Evolutionary conservation across 2,888 invertebrate species (phyloP).

Genomic region (Drosophila meridiana): DNA sequence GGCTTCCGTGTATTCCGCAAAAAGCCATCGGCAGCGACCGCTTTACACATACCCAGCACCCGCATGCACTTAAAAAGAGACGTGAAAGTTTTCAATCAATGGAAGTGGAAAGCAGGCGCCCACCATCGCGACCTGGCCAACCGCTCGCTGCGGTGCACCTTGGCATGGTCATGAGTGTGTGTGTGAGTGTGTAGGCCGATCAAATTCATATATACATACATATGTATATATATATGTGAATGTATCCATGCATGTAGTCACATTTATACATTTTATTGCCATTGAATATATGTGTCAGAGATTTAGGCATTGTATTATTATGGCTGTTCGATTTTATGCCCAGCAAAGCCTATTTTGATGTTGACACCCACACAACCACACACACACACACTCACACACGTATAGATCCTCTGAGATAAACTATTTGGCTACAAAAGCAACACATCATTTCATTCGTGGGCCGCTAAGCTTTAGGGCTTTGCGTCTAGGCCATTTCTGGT

Average conservation of each 20-base stretch:
- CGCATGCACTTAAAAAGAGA: conserved; percentile 74
- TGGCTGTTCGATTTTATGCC: conserved; percentile 56
- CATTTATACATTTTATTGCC: conserved; percentile 60
- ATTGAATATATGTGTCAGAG: conserved; percentile 72
- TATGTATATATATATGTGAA: not conserved
- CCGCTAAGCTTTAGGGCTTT: conserved; percentile 45
- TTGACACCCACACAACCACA: conserved; percentile 54
- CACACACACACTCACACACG: not conserved
- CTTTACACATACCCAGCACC: conserved; percentile 60
- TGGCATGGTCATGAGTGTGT: conserved; percentile 37
- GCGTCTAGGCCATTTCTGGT: conserved; percentile 41
- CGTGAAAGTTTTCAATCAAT: conserved; percentile 71
- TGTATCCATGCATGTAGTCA: conserved; percentile 9
- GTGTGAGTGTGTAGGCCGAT: conserved; percentile 36
- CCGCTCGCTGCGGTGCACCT: conserved; percentile 44
- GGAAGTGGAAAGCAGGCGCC: conserved; percentile 72
- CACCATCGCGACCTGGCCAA: conserved; percentile 55
- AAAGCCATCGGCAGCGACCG: conserved; percentile 41
- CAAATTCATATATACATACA: not conserved
- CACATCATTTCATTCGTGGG: conserved; percentile 53
- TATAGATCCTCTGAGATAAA: conserved; percentile 8
- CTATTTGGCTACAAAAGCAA: conserved; percentile 25
- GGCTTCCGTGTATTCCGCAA: conserved; percentile 68
- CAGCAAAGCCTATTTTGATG: conserved; percentile 56
- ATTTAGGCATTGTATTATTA: conserved; percentile 70